Base-by-base conservation (phyloP, 2,113 vertebrate genomes). In the Girardinichthys multiradiatus region DNA sequence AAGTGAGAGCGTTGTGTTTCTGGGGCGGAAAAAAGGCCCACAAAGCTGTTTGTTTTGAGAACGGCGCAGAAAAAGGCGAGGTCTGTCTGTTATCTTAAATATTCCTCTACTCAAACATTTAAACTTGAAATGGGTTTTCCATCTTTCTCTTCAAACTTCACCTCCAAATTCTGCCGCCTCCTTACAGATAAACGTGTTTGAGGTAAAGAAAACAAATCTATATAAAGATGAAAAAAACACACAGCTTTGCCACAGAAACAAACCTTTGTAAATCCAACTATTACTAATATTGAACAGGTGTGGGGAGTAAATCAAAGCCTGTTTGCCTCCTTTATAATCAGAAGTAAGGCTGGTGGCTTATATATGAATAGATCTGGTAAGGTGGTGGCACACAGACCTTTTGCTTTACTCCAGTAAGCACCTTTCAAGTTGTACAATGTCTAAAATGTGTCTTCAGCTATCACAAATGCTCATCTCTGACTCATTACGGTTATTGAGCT, bases 391-490 rank as follows among this genome's bases (percentile, higher is more conserved):
- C 58, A 70, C 60, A 45, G 81, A 85, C 81, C 69, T 82, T 91
- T 93, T 90, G 92, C 66, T 91, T 93, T 90, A 88, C 84, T 93
- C 86, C 83, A 19, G 19, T 63, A 11, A 59, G 33, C 79, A 71
- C 84, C 82, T 71, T 70, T 74, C 48, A 70, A 76, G 63, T 72
- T 77, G 72, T 54, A 58, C 45, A 33, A 12, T 87, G 81, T 87
- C 35, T 64, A 73, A 92, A 94, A 93, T 92, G 94, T 92, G 94
- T 95, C 91, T 94, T 93, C 92, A 94, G 94, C 92, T 92, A 15
- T 87, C 72, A 71, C 31, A 30, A 67, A 13, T 58, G 57, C 59
- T 80, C 89, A 78, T 81, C 57, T 33, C 33, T 51, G 42, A 79
- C 42, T 69, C 60, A 35, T 30, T n/a, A 68, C 70, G 42, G 42